phyloP scores from a whole-genome alignment of 2,113 vertebrate genomes.

The Thalassarche chlororhynchos region DNA sequence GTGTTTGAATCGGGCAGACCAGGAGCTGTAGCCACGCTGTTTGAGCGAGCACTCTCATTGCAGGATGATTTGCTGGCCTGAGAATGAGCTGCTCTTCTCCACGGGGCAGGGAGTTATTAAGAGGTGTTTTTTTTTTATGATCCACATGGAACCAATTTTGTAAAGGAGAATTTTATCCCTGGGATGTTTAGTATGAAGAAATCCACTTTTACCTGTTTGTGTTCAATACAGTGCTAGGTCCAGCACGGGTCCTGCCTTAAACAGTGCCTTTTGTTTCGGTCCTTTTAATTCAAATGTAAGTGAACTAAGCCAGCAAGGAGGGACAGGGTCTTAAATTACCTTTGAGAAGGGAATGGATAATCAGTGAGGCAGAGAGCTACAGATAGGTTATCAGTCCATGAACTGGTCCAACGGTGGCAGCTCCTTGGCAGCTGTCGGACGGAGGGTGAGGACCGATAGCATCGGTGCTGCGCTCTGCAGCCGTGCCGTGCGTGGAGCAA shows the following conservation, averaged over 20 bases:
- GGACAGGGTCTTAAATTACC: not conserved
- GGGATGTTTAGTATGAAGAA: not conserved
- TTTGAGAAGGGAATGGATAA: not conserved
- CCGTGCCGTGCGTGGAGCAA: not conserved
- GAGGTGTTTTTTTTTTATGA: not conserved
- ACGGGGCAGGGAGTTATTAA: too few relatives aligned
- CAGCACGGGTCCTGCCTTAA: not conserved
- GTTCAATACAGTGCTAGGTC: not conserved
- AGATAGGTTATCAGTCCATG: not conserved
- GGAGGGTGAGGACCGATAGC: not conserved
- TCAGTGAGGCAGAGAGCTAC: not conserved
- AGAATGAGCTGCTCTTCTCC: not conserved
- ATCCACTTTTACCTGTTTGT: not conserved
- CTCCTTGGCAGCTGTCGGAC: not conserved
- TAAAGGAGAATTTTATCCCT: not conserved
- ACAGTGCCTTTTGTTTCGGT: not conserved
- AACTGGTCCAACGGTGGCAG: not conserved
- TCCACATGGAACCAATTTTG: fast-evolving
- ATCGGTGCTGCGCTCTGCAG: not conserved
- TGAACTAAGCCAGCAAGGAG: not conserved
- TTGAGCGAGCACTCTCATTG: fast-evolving
- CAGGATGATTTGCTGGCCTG: not conserved
- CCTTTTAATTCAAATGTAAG: not conserved
- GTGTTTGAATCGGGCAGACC: not conserved
- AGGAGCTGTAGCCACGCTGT: not conserved